These are phyloP conservation scores for Copidosoma floridanum DNA, from an alignment of 1,140 invertebrate species.

Conservation along the genomic window DNA sequence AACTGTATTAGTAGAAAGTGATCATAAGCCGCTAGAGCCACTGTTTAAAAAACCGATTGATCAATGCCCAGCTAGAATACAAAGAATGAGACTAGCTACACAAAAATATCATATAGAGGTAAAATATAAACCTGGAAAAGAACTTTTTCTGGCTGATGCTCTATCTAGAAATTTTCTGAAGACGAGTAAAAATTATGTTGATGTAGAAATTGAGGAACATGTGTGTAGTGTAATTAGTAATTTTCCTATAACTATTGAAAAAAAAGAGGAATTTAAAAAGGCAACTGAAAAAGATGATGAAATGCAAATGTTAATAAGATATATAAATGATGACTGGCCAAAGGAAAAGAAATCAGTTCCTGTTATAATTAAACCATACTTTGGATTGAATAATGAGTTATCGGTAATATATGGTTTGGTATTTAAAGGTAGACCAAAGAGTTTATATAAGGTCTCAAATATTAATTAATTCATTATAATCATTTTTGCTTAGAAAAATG, in stretches of 20 bases:
- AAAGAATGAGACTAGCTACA: slow-evolving; percentile 49
- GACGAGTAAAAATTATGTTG: background rate
- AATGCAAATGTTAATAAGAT: slow-evolving; percentile 24
- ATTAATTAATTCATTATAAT: slow-evolving; percentile 43
- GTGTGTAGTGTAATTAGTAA: slow-evolving; percentile 11
- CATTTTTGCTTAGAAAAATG: slow-evolving; percentile 38
- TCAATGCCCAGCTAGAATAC: slow-evolving; percentile 47
- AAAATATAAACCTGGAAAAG: too few relatives aligned
- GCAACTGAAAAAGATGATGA: too few relatives aligned
- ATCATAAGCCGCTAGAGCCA: slow-evolving; percentile 51
- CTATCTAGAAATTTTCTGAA: too few relatives aligned
- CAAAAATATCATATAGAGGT: slow-evolving; percentile 45
- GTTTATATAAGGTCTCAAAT: slow-evolving; percentile 38
- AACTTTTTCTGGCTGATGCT: slow-evolving; percentile 36
- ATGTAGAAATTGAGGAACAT: slow-evolving; percentile 9
- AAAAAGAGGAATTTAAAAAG: too few relatives aligned
- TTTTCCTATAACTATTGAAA: slow-evolving; percentile 20
- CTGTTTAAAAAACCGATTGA: slow-evolving; percentile 47
- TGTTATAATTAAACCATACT: slow-evolving; percentile 29
- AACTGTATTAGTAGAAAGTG: slow-evolving; percentile 49
- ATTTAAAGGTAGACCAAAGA: slow-evolving; percentile 37
- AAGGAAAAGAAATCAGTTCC: slow-evolving; percentile 21
- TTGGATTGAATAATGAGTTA: slow-evolving; percentile 29
- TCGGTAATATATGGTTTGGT: slow-evolving; percentile 36
- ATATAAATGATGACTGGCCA: slow-evolving; percentile 27